A percentile compares a stretch with the other conserved stretches of the same genome.
phyloP scores from a whole-genome alignment of 2,113 vertebrate genomes.

The Apodemus sylvaticus region DNA sequence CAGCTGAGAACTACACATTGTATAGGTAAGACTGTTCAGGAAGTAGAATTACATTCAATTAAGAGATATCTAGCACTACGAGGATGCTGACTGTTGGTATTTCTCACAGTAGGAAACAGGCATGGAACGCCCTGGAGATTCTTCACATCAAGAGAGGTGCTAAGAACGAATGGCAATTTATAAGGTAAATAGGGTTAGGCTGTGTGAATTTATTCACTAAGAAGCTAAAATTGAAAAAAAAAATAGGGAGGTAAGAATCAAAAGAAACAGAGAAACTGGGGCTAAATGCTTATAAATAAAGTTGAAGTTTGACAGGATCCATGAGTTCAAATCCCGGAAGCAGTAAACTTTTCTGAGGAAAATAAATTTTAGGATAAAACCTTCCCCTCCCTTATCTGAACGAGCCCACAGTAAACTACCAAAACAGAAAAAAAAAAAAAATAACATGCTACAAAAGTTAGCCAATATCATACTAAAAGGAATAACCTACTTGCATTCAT shows the following conservation, averaged over 20 bases:
- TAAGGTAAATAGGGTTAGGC: neutral
- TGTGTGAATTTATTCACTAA: constrained; percentile 17
- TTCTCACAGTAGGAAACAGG: constrained; percentile 21
- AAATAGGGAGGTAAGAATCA: neutral
- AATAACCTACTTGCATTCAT: neutral
- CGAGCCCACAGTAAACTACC: neutral
- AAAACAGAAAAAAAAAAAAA: neutral
- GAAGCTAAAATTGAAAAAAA: constrained; percentile 37
- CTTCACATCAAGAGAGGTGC: neutral
- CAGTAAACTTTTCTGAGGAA: neutral
- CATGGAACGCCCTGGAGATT: neutral
- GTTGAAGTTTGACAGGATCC: neutral
- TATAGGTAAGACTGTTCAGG: neutral
- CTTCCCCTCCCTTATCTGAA: neutral
- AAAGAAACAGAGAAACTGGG: neutral
- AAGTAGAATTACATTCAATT: neutral
- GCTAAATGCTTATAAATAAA: constrained; percentile 57
- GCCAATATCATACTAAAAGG: neutral
- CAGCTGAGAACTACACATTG: constrained; percentile 19
- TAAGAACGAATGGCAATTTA: neutral
- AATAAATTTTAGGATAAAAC: neutral
- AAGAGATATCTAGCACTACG: neutral
- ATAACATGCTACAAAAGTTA: neutral
- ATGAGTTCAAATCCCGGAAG: neutral
- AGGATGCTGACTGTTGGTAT: neutral